Evolutionary conservation across 1,140 invertebrate genomes (phyloP).

Genomic region (Tribolium castaneum): DNA sequence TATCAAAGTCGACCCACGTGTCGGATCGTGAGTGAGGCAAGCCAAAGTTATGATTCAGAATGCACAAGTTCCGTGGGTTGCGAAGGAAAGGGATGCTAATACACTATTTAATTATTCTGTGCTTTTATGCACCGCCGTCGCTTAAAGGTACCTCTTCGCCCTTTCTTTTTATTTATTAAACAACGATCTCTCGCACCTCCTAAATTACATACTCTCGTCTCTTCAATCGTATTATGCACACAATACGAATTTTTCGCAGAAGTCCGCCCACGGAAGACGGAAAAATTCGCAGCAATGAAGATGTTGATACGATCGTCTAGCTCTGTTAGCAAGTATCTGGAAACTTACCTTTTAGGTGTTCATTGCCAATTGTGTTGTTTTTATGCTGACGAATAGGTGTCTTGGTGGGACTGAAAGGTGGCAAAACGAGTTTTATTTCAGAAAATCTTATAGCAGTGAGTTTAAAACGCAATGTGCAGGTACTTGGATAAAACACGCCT

Average conservation of each 20-base stretch:
- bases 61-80: slow-evolving; percentile 17
- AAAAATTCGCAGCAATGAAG: neutral
- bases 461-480: neutral
- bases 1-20: slow-evolving; percentile 33
- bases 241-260: neutral
- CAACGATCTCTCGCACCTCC: neutral
- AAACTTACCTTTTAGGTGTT: no score
- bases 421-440: neutral
- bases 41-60: slow-evolving; percentile 30
- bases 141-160: slow-evolving; percentile 7
- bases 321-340: neutral
- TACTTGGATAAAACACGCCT: slow-evolving; percentile 27
- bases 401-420: neutral
- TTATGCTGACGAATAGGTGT: neutral
- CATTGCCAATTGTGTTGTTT: neutral
- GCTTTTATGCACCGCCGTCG: slow-evolving; percentile 26
- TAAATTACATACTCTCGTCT: slow-evolving; percentile 3
- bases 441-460: neutral
- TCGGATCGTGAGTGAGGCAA: slow-evolving; percentile 23
- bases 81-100: slow-evolving; percentile 23
- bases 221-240: slow-evolving; percentile 5
- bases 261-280: neutral
- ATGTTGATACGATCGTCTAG: neutral
- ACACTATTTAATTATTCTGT: slow-evolving; percentile 30
- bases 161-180: slow-evolving; percentile 24